Evolutionary conservation across 2,113 vertebrate genomes (phyloP).

Genomic region (Macrotis lagotis): DNA sequence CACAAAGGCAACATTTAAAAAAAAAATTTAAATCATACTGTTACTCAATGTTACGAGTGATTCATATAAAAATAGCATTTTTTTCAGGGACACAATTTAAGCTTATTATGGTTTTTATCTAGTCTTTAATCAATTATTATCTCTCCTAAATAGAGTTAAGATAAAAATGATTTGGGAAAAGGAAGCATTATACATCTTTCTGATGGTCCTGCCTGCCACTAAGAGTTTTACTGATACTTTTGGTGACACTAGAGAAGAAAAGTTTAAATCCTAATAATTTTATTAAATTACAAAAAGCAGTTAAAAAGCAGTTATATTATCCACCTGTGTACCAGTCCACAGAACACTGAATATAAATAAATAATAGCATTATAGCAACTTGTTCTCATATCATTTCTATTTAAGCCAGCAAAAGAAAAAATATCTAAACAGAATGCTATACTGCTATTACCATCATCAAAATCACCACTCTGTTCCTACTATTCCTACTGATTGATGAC

Average conservation of each 20-base stretch:
- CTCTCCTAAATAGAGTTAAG: not conserved
- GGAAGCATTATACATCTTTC: not conserved
- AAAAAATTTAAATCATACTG: not conserved
- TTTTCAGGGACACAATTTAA: not conserved
- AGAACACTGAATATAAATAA: not conserved
- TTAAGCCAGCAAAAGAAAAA: not conserved
- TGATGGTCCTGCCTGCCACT: not conserved
- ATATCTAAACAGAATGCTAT: not conserved
- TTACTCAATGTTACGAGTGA: not conserved
- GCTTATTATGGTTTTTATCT: not conserved
- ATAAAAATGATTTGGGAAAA: not conserved
- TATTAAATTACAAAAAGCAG: not conserved
- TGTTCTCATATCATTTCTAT: not conserved
- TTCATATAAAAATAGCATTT: not conserved
- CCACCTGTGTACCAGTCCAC: not conserved
- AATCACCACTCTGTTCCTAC: not conserved
- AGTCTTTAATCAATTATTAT: not conserved
- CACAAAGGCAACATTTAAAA: not conserved
- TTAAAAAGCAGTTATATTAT: not conserved
- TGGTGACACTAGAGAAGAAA: not conserved
- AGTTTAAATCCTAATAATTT: not conserved
- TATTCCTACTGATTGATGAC: not conserved
- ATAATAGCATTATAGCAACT: not conserved
- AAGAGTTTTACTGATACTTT: not conserved
- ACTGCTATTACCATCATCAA: not conserved